Conservation (phyloP, 35 echinoderm and acorn worm genomes). For the Ophiothrix spiculata region DNA sequence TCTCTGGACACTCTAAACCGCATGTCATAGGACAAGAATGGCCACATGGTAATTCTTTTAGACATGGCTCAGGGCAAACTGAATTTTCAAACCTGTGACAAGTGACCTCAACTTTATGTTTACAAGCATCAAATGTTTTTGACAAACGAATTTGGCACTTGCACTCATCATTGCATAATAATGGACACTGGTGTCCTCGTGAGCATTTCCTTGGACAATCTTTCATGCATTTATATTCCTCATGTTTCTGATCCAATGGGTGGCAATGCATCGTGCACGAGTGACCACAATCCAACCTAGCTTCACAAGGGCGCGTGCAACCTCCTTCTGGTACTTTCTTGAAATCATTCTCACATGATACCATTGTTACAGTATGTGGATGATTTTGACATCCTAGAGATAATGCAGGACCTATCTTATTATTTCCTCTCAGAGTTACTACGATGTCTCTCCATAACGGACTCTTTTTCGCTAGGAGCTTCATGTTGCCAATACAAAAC, state of each 20-base stretch:
- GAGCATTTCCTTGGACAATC: neutral
- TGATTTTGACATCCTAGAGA: constrained; percentile 46
- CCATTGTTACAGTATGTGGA: neutral
- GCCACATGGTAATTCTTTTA: neutral
- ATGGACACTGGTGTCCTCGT: constrained; percentile 16
- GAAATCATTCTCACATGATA: constrained; percentile 23
- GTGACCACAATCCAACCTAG: constrained; percentile 49
- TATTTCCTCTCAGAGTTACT: neutral
- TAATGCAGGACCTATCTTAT: constrained; percentile 6
- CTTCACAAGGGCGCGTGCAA: constrained; percentile 36
- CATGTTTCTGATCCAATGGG: constrained; percentile 26
- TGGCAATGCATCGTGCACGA: constrained; percentile 35
- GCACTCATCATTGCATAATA: constrained; percentile 41
- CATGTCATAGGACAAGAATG: constrained; percentile 10
- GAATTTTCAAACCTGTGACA: constrained; percentile 29
- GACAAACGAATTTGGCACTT: neutral
- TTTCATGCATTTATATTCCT: constrained; percentile 20
- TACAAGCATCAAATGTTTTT: constrained; percentile 16
- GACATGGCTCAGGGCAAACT: neutral
- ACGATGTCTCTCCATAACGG: constrained; percentile 42
- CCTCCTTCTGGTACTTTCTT: constrained; percentile 41
- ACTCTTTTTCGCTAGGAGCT: constrained; percentile 12
- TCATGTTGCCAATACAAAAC: constrained; percentile 67
- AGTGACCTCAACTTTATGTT: neutral
- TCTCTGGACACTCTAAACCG: neutral